Conservation (phyloP, 2,797 vertebrate genomes). For the Manis javanica region DNA sequence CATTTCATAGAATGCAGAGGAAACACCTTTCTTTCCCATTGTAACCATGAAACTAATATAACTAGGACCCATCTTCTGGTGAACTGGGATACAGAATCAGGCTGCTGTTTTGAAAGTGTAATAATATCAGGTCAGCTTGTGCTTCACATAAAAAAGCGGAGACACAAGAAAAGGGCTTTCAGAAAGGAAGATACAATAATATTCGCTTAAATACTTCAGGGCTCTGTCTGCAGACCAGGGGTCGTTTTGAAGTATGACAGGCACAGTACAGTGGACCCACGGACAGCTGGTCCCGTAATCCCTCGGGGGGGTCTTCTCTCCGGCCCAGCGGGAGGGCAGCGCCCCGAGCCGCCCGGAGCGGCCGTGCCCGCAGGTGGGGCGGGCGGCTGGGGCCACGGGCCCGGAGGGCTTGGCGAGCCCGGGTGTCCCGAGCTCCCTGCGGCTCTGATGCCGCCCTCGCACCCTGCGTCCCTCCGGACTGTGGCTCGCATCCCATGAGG, state of each 20-base stretch:
- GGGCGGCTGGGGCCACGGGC: too few relatives aligned
- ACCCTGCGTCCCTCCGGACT: too few relatives aligned
- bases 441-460: background rate
- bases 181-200: background rate
- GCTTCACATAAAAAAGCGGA: background rate
- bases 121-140: background rate
- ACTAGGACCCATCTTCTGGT: background rate
- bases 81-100: slow-evolving; percentile 44
- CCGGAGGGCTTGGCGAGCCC: too few relatives aligned
- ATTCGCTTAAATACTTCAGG: background rate
- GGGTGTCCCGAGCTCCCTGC: too few relatives aligned
- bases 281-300: background rate
- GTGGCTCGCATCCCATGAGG: background rate
- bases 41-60: background rate
- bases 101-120: slow-evolving; percentile 43
- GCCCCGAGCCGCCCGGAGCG: background rate
- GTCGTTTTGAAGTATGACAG: background rate
- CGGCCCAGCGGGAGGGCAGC: background rate
- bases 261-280: background rate
- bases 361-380: background rate
- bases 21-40: slow-evolving; percentile 32
- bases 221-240: background rate
- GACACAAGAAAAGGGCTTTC: background rate
- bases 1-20: slow-evolving; percentile 43
- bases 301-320: background rate